A percentile compares a stretch with the other conserved stretches of the same genome.
These are phyloP conservation scores for Teleiodes luculella DNA, from an alignment of 2,888 invertebrate genomes.

Conservation along the genomic window DNA sequence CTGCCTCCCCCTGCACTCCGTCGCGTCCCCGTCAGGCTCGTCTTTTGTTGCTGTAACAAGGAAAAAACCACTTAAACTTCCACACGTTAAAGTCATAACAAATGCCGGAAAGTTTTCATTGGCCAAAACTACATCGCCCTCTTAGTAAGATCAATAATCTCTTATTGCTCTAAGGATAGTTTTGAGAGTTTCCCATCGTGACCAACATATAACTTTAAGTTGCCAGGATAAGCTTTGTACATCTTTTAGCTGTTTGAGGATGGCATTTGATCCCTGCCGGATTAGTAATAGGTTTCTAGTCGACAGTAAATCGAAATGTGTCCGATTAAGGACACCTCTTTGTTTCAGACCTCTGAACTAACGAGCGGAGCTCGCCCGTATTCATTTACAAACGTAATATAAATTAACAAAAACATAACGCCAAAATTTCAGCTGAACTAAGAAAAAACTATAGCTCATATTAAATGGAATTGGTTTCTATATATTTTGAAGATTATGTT, in stretches of 20 bases:
- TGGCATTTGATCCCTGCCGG: not conserved
- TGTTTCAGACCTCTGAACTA: not conserved
- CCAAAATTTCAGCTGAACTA: not conserved
- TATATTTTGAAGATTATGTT: too few species aligned
- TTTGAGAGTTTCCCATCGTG: not conserved
- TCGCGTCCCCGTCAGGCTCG: slow-evolving; percentile 84
- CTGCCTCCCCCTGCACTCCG: slow-evolving; percentile 74
- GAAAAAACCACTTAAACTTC: slow-evolving; percentile 14
- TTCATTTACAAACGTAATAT: not conserved
- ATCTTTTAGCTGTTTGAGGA: not conserved
- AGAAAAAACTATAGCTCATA: not conserved
- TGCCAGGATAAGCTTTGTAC: not conserved
- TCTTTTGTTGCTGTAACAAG: slow-evolving; percentile 92
- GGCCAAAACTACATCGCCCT: not conserved
- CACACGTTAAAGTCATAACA: slow-evolving; percentile 15
- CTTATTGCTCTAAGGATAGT: not conserved
- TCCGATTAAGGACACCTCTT: not conserved
- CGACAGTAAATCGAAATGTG: not conserved
- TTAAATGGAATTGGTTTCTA: not conserved
- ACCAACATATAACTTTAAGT: not conserved
- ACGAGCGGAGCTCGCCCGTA: not conserved
- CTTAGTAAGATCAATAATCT: too few species aligned
- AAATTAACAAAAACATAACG: slow-evolving; percentile 2
- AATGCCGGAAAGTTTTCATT: not conserved
- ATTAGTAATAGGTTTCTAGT: not conserved